A percentile compares a stretch with the other conserved stretches of the same genome.
Conservation (phyloP, 2,888 invertebrate species). For the Stramonita haemastoma region DNA sequence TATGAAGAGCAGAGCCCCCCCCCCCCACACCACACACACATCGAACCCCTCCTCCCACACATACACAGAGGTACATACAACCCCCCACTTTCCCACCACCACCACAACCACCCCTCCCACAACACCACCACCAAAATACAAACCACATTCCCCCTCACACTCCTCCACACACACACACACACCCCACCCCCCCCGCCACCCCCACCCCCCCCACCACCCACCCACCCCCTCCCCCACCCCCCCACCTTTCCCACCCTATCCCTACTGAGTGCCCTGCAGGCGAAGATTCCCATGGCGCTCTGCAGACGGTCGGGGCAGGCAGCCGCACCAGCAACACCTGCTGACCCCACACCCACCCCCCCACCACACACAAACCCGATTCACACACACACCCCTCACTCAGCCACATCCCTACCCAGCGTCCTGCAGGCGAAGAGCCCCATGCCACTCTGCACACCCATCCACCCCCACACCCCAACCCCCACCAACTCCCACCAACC, state of each 20-base stretch:
- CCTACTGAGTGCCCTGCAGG: constrained; percentile 79
- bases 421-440: constrained; percentile 83
- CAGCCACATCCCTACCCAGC: constrained; percentile 76
- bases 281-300: constrained; percentile 86
- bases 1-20: too few species aligned
- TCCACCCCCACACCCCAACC: neutral
- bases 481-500: neutral
- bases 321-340: too few species aligned
- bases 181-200: too few species aligned
- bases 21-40: neutral
- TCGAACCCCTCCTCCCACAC: too few species aligned
- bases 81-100: too few species aligned
- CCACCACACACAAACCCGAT: too few species aligned
- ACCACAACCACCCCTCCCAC: too few species aligned
- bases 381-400: too few species aligned
- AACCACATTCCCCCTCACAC: neutral
- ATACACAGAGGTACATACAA: too few species aligned
- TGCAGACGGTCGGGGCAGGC: constrained; percentile 90
- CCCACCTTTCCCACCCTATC: too few species aligned
- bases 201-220: neutral
- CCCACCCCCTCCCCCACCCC: neutral
- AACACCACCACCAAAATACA: too few species aligned
- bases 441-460: constrained; percentile 79
- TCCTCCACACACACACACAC: neutral
- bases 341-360: too few species aligned